Evolutionary conservation across 1,140 invertebrate species (phyloP).

Genomic region (Drosophila seguyi): DNA sequence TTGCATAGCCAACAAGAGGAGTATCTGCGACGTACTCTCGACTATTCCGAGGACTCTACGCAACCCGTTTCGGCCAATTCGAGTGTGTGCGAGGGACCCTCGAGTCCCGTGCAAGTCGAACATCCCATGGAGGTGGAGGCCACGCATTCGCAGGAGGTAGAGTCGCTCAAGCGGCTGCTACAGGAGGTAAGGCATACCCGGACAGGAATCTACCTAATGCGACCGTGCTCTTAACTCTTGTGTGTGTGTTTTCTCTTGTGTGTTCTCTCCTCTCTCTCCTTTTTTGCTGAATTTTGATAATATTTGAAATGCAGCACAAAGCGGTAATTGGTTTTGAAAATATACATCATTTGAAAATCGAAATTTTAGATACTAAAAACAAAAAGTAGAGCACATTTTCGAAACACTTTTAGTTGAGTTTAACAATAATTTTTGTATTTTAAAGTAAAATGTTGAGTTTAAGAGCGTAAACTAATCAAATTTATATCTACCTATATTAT

Average conservation of each 20-base stretch:
- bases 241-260: conserved; percentile 53
- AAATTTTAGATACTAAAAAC: conserved; percentile 47
- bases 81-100: conserved; percentile 87
- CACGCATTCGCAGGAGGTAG: conserved; percentile 86
- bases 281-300: conserved; percentile 79
- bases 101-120: conserved; percentile 86
- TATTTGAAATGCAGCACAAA: conserved; percentile 83
- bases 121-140: conserved; percentile 86
- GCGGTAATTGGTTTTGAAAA: conserved; percentile 79
- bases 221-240: conserved; percentile 55
- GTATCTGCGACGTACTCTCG: conserved; percentile 83
- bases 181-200: conserved; percentile 88
- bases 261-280: conserved; percentile 72
- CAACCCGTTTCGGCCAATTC: conserved; percentile 87
- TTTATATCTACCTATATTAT: neutral
- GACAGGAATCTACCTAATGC: conserved; percentile 12
- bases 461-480: neutral
- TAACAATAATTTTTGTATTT: neutral
- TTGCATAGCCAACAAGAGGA: conserved; percentile 84
- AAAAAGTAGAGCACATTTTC: conserved; percentile 66
- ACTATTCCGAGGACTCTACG: conserved; percentile 85
- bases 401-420: conserved; percentile 42
- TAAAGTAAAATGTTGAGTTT: neutral
- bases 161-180: conserved; percentile 88
- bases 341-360: conserved; percentile 44